These are phyloP conservation scores for Hippocampus zosterae DNA, from an alignment of 2,113 vertebrate genomes.

Conservation along the genomic window DNA sequence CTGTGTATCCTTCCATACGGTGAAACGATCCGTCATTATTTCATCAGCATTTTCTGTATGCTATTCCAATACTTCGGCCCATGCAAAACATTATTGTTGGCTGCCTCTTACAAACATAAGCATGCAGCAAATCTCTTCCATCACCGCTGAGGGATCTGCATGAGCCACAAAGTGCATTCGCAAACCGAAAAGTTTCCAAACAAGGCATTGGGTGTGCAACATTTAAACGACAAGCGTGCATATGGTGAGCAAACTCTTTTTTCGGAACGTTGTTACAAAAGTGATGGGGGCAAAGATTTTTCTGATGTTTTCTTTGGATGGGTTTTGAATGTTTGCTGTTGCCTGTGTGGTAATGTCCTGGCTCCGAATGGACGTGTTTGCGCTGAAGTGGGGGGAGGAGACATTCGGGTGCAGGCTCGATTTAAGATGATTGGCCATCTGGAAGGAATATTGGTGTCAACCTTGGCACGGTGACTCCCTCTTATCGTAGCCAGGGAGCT, in stretches of 20 bases:
- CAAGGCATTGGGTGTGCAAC: neutral
- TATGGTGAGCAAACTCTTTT: neutral
- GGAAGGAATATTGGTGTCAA: neutral
- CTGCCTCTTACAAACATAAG: neutral
- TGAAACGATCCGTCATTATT: neutral
- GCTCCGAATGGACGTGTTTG: neutral
- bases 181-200: neutral
- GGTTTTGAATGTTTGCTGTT: neutral
- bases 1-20: neutral
- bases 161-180: neutral
- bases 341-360: neutral
- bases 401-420: neutral
- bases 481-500: neutral
- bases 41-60: neutral
- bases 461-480: neutral
- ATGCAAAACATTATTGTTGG: neutral
- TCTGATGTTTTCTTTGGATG: neutral
- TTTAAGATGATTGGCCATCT: neutral
- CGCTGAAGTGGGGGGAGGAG: neutral
- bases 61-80: neutral
- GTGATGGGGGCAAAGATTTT: neutral
- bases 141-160: neutral
- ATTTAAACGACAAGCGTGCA: neutral
- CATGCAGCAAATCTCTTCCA: conserved; percentile 4
- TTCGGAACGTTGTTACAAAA: conserved; percentile 1